Evolutionary conservation across 2,888 invertebrate species (phyloP), one percentile per base, ranked within the genome.

Genomic region (Tethea ocularis): DNA sequence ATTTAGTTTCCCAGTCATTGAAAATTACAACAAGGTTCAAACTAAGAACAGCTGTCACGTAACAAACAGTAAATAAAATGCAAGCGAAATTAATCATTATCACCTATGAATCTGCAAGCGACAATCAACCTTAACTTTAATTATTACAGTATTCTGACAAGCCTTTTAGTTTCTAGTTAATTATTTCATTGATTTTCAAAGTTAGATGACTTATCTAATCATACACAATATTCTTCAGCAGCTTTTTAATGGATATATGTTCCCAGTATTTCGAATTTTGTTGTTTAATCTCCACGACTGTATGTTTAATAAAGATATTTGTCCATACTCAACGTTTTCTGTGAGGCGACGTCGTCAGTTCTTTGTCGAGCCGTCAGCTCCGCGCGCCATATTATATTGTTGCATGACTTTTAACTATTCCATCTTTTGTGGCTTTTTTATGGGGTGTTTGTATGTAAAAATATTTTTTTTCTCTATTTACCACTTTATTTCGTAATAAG

Each of bases 331-430:
- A 72, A 75, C 80, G 67, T 79, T 78, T 77, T 72, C 68, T 61
- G 33, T 33, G 72, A 72, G 74, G 77, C 76, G 81, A 75, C 77
- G 79, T 67, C 71, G 71, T 66, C 66, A 71, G 71, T 70, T 75
- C 77, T 83, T 87, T 87, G 87, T 86, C 69, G 67, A 66, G 61
- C 70, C 74, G 75, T 82, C 81, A 75, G 78, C 82, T 78, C 74
- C 76, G 69, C 71, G 82, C 79, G 78, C 80, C 73, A 66, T 71
- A 62, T 63, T 67, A 65, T 80, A 83, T 83, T 84, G 81, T 86
- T 76, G 74, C 80, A 67, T 79, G 80, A 79, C 81, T 80, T 63
- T 76, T 72, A 72, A 71, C 77, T 75, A 78, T 78, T 77, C 67
- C 68, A 72, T 70, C 75, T 70, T 74, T 71, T 66, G 63, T 67